phyloP scores from a whole-genome alignment of 2,888 invertebrate genomes.

The Siphonodentalium dalli region DNA sequence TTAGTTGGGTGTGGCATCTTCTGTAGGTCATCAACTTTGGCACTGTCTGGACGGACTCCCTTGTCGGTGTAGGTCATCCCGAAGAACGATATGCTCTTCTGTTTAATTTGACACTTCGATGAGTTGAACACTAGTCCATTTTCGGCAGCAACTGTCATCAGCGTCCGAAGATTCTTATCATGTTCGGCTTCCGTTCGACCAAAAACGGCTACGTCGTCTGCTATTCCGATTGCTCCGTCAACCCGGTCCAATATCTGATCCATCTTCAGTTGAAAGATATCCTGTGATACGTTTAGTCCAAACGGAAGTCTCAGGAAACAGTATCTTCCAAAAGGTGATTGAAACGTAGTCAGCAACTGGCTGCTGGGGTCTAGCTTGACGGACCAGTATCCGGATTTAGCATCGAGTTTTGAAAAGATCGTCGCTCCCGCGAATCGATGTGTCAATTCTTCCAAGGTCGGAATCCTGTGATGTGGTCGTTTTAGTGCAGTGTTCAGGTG shows the following conservation, averaged over 20 bases:
- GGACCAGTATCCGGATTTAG: slow-evolving; percentile 3
- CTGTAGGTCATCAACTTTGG: slow-evolving; percentile 10
- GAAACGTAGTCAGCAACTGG: slow-evolving; percentile 4
- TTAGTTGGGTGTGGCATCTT: slow-evolving; percentile 16
- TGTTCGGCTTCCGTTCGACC: neutral
- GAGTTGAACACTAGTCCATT: too few relatives aligned
- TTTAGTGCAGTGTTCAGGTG: slow-evolving; percentile 2
- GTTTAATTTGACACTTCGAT: too few relatives aligned
- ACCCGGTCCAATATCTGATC: slow-evolving; percentile 7
- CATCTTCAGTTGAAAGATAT: slow-evolving; percentile 4
- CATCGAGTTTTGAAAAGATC: slow-evolving; percentile 1
- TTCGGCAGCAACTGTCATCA: too few relatives aligned
- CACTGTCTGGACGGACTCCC: slow-evolving; percentile 5
- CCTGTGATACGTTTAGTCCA: slow-evolving; percentile 1
- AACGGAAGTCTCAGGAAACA: slow-evolving; percentile 1
- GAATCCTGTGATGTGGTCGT: slow-evolving; percentile 10
- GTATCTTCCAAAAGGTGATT: slow-evolving; percentile 3
- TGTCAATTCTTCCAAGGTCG: slow-evolving; percentile 3
- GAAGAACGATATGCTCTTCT: too few relatives aligned
- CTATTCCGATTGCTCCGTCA: neutral
- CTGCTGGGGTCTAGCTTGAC: neutral
- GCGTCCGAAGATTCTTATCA: neutral
- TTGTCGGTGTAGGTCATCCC: slow-evolving; percentile 1
- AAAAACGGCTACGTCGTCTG: slow-evolving; percentile 11
- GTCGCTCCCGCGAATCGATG: neutral